A percentile compares a stretch with the other conserved stretches of the same genome.
phyloP scores from a whole-genome alignment of 2,797 vertebrate genomes.

The Antennarius maculatus region DNA sequence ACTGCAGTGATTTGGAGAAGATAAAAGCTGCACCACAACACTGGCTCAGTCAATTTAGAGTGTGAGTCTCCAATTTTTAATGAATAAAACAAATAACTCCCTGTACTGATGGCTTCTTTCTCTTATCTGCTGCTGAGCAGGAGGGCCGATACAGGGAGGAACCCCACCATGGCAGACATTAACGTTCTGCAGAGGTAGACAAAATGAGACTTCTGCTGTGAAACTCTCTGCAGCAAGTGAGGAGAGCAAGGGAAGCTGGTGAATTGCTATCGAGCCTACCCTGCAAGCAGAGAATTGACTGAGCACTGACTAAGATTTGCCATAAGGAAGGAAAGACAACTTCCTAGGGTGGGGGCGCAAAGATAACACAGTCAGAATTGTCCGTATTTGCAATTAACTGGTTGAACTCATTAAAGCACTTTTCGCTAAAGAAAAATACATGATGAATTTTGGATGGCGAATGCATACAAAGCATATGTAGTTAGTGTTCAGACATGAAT shows the following conservation, averaged over 20 bases:
- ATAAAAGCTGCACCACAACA: slow-evolving; percentile 57
- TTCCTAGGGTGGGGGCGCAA: not conserved
- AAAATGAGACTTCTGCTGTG: slow-evolving; percentile 51
- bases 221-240: slow-evolving; percentile 33
- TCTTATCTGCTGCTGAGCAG: slow-evolving; percentile 78
- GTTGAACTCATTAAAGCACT: not conserved
- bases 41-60: slow-evolving; percentile 66
- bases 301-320: slow-evolving; percentile 22
- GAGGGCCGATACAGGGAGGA: slow-evolving; percentile 53
- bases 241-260: slow-evolving; percentile 15
- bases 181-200: slow-evolving; percentile 39
- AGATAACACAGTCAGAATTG: not conserved
- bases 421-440: not conserved
- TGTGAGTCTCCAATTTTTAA: slow-evolving; percentile 64
- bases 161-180: slow-evolving; percentile 48
- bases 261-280: slow-evolving; percentile 19
- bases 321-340: slow-evolving; percentile 1
- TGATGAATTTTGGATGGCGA: not conserved
- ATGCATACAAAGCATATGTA: not conserved
- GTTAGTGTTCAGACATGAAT: not conserved
- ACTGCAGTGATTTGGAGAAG: slow-evolving; percentile 67
- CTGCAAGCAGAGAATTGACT: slow-evolving; percentile 13
- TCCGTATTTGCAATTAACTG: not conserved
- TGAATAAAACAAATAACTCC: slow-evolving; percentile 72
- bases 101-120: slow-evolving; percentile 62